Base-by-base conservation (phyloP, 2,888 invertebrate species). In the Epinotia ramella region DNA sequence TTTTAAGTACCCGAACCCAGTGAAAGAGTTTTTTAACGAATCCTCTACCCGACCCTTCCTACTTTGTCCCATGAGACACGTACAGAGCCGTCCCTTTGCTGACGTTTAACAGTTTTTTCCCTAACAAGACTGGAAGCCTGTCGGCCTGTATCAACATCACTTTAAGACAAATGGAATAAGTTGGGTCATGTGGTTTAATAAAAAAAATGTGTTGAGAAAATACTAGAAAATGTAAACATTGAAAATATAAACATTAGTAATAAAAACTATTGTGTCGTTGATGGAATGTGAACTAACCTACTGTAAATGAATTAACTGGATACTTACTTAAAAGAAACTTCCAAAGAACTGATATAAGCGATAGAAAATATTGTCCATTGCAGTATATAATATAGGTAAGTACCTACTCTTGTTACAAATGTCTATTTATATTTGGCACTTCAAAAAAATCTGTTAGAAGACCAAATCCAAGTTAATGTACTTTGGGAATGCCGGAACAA, bases 71-170 rank as follows among this genome's bases (percentile, higher is more conserved):
- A 20, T 53, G 78, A 65, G 75, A 74, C 60, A 71, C 69, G 73
- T 68, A 62, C 64, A 28, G 78, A 76, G 78, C 79, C 63, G 76
- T 77, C 76, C 65, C 76, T 78, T 76, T 73, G 78, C 78, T 78
- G 79, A 80, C 79, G 73, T 73, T 77, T 78, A 73, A 62, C 60
- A 57, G 71, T 59, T 75, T 75, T 28, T 68, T 75, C 71, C 49
- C 72, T 71, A 76, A 76, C 67, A 76, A 73, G 70, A 71, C 44
- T 62, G 20, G 57, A 64, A 46, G 20, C 57, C 71, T 67, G 71
- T 68, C 46, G 53, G 63, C 62, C 71, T 76, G 46, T 67, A 63
- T 76, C 71, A 71, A 71, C 71, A 60, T 63, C 18, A 33, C 33
- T 67, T 63, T 12, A 44, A 46, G 71, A 71, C 53, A 72, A 72